Conservation (phyloP, 2,797 vertebrate genomes). For the Melanotaenia trifasciata region DNA sequence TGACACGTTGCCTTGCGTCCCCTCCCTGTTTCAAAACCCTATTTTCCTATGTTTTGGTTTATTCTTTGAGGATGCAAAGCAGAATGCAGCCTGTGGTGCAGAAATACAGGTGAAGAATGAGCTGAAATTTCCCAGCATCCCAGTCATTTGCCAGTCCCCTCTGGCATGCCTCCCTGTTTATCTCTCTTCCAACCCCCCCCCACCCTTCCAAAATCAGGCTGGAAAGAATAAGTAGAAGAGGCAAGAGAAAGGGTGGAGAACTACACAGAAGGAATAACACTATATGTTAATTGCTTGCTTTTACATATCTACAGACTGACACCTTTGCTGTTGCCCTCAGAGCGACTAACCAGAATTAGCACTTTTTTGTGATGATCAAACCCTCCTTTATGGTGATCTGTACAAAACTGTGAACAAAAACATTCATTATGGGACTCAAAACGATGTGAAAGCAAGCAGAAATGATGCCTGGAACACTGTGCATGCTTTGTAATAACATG, state of each 20-base stretch:
- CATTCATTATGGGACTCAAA: conserved; percentile 20
- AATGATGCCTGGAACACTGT: conserved; percentile 37
- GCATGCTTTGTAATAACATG: conserved; percentile 66
- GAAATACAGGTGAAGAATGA: conserved; percentile 58
- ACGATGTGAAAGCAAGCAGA: conserved; percentile 34
- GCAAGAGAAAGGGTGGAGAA: conserved; percentile 23
- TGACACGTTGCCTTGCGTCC: conserved; percentile 10
- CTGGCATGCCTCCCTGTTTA: conserved; percentile 52
- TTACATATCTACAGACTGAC: neutral
- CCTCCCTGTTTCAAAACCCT: conserved; percentile 10
- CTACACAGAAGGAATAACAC: conserved; percentile 21
- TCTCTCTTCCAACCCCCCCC: conserved; percentile 37
- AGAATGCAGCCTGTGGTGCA: conserved; percentile 20
- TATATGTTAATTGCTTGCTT: conserved; percentile 54
- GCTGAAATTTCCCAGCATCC: conserved; percentile 53
- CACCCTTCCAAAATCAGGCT: conserved; percentile 52
- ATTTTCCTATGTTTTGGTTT: conserved; percentile 30
- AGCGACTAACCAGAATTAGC: neutral
- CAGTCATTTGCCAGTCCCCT: conserved; percentile 56
- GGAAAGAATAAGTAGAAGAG: conserved; percentile 36
- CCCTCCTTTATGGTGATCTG: conserved; percentile 17
- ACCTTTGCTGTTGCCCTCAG: conserved; percentile 3
- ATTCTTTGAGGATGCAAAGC: conserved; percentile 17
- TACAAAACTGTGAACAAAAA: conserved; percentile 11
- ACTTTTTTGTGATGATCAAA: neutral